These are phyloP conservation scores for Craseonycteris thonglongyai DNA, from an alignment of 2,113 vertebrate species.

Conservation along the genomic window DNA sequence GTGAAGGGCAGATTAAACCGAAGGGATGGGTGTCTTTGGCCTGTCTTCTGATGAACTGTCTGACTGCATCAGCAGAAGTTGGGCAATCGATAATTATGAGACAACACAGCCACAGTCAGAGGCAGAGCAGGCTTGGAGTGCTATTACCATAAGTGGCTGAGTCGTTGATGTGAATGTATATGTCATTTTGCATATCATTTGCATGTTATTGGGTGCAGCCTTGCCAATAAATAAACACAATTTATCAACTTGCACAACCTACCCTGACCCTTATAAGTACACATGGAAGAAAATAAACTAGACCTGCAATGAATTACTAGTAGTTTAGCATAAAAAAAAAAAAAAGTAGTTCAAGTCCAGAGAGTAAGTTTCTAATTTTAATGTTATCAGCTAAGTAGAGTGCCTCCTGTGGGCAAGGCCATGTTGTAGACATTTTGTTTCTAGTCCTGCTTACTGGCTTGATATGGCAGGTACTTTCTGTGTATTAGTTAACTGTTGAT, in stretches of 20 bases:
- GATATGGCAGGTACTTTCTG: not conserved
- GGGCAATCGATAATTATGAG: constrained; percentile 50
- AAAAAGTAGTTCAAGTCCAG: not conserved
- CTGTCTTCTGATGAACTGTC: constrained; percentile 51
- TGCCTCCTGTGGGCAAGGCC: not conserved
- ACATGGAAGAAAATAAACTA: constrained; percentile 41
- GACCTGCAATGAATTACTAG: not conserved
- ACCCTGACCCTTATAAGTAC: constrained; percentile 45
- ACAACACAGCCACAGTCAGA: not conserved
- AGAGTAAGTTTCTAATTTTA: not conserved
- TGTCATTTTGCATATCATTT: constrained; percentile 72
- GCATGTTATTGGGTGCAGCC: constrained; percentile 58
- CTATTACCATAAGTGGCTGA: constrained; percentile 67
- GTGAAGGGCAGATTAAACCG: constrained; percentile 9
- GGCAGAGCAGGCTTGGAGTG: constrained; percentile 27
- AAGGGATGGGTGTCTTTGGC: not conserved
- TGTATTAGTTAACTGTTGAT: not conserved
- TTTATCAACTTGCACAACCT: constrained; percentile 60
- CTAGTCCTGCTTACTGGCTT: not conserved
- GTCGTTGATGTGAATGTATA: constrained; percentile 52
- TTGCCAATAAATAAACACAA: constrained; percentile 64
- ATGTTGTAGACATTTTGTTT: not conserved
- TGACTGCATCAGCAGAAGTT: constrained; percentile 55
- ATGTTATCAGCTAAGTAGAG: not conserved
- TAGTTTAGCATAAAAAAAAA: not conserved